A percentile compares a stretch with the other conserved stretches of the same genome.
phyloP scores from a whole-genome alignment of 2,888 invertebrate genomes.

The Eubasilissa splendida region DNA sequence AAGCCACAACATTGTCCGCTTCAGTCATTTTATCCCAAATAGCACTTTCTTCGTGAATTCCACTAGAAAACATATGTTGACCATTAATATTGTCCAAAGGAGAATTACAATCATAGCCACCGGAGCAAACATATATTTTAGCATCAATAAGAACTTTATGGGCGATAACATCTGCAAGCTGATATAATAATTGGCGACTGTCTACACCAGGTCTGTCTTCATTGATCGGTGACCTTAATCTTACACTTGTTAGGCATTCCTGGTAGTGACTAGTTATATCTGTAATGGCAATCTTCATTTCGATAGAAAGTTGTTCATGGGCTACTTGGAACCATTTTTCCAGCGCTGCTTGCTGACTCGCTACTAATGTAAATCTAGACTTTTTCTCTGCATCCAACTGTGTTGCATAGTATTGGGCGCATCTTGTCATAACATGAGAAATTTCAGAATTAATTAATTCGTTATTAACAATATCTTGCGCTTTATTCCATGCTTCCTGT shows the following conservation, averaged over 20 bases:
- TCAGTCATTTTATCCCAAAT: slow-evolving; percentile 62
- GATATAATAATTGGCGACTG: slow-evolving; percentile 72
- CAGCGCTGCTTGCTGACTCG: slow-evolving; percentile 78
- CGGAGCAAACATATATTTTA: slow-evolving; percentile 57
- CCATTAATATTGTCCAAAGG: background rate
- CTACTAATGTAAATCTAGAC: slow-evolving; percentile 76
- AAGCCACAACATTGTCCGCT: slow-evolving; percentile 63
- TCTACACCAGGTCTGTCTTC: slow-evolving; percentile 68
- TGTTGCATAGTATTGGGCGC: slow-evolving; percentile 79
- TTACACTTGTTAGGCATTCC: slow-evolving; percentile 75
- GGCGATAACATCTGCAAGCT: slow-evolving; percentile 81
- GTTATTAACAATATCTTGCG: slow-evolving; percentile 82
- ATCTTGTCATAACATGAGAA: slow-evolving; percentile 80
- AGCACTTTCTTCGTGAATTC: slow-evolving; percentile 45
- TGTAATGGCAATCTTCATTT: slow-evolving; percentile 80
- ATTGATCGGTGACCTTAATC: slow-evolving; percentile 67
- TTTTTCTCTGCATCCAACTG: slow-evolving; percentile 72
- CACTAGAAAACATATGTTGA: slow-evolving; percentile 23
- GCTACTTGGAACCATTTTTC: slow-evolving; percentile 85
- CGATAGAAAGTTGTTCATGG: slow-evolving; percentile 79
- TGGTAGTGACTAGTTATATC: slow-evolving; percentile 80
- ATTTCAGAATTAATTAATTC: slow-evolving; percentile 86
- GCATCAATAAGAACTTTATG: slow-evolving; percentile 85
- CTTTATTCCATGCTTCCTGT: slow-evolving; percentile 83
- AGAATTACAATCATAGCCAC: slow-evolving; percentile 44